Base-by-base conservation (phyloP, 1,140 invertebrate genomes). In the Latrodectus geometricus region DNA sequence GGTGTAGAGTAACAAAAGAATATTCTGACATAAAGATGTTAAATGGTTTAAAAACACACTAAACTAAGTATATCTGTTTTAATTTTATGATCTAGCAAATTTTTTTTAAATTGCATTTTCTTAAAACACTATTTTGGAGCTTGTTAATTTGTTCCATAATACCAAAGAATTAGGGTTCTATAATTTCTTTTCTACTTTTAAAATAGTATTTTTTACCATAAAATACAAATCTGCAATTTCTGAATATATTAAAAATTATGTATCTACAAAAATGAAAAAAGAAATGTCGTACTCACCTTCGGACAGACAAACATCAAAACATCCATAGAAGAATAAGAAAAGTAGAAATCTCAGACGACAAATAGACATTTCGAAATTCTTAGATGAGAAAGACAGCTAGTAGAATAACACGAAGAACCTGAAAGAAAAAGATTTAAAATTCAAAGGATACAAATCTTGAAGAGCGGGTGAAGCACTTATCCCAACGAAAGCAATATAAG, bases 361-460 rank as follows among this genome's bases (percentile, higher is more conserved):
- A 56, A 86, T 35, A 86, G 54, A 78, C 74, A 86, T 84, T 68
- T 73, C 68, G 52, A 86, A 75, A 61, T 8, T 56, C 48, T 73
- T 86, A 77, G 49, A 68, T 8, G 48, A 82, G 49, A 54, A 61
- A n/a, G 50, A 66, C 74, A 86, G 61, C 82, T 69, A 76, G 82
- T 52, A 76, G 66, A 54, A 81, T 68, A 21, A 83, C 80, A 83
- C 80, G 74, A n/a, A 69, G 56, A 78, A 86, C 83, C 83, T 86
- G 83, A 21, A 86, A 86, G 74, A 54, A 86, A 86, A 50, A 77
- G 77, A 86, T 74, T 56, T 35, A 35, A 78, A 77, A 76, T 68
- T 72, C 74, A 86, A 78, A 86, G 75, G 82, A 84, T 84, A 84
- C 82, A 83, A 17, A 11, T 83, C 20, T 23, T 9, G 17, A n/a